Base-by-base conservation (phyloP, 1,140 invertebrate species). In the Pantala flavescens region DNA sequence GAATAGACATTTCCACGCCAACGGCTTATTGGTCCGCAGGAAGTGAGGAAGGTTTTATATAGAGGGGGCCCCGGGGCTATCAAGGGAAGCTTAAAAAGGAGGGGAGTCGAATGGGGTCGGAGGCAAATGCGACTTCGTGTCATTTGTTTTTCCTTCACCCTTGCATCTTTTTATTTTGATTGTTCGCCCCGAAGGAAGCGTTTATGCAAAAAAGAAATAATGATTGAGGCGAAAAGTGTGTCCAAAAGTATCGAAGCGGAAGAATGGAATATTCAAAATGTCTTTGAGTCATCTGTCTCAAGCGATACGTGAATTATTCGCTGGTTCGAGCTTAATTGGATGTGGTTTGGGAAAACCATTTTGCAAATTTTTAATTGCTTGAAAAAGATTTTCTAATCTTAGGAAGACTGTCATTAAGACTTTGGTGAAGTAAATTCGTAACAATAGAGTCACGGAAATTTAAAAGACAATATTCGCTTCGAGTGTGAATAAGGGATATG, bases 161-260 rank as follows among this genome's bases (percentile, higher is more conserved):
- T 36, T 36, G 28, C 28, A 63, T 63, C 12, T 49, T 63, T 63
- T 63, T 63, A 63, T 63, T 63, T 63, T 12, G 49, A 63, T 3
- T 12, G 49, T 63, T 36, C 28, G 28, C 28, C 28, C 28, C 28
- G 49, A 63, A 63, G 49, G 49, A 63, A 21, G 49, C 49, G 12
- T 16, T 63, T 63, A 63, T 63, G 49, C 16, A 19, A 63, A 63
- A 36, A 36, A n/a, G n/a, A n/a, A 36, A 36, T 36, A 36, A 63
- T 63, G 49, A 63, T 63, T 63, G 49, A 63, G 49, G 49, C 49
- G 49, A 21, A 63, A 63, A 36, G 28, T 63, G 49, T 63, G 49
- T 63, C 12, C 12, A 63, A 63, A 63, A 21, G 49, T 63, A 63
- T 63, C 49, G 49, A 63, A 1, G 49, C 12, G 49, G 49, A 63